Evolutionary conservation across 2,888 invertebrate species (phyloP).

Genomic region (Caenorhabditis zanzibari): DNA sequence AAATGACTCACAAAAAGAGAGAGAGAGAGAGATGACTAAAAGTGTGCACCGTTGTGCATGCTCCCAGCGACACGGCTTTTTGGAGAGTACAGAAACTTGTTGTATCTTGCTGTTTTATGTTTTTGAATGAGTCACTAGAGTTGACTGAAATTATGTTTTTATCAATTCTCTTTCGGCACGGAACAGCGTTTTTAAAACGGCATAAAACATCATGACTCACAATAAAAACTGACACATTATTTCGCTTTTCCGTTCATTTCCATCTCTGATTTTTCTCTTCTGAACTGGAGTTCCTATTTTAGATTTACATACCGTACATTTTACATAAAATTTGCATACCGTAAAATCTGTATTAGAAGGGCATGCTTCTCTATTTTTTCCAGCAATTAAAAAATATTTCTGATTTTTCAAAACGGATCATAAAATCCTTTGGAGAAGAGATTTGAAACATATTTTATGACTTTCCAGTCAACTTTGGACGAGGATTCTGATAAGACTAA

Average conservation of each 20-base stretch:
- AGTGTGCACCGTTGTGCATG: slow-evolving; percentile 14
- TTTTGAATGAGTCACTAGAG: background rate
- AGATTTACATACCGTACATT: too few species aligned
- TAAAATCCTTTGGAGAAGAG: too few species aligned
- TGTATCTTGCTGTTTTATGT: background rate
- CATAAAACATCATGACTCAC: background rate
- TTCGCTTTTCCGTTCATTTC: background rate
- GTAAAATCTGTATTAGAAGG: too few species aligned
- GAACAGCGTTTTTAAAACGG: background rate
- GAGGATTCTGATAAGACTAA: too few species aligned
- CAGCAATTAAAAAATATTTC: too few species aligned
- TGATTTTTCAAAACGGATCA: too few species aligned
- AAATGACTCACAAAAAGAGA: slow-evolving; percentile 25
- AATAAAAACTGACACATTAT: background rate
- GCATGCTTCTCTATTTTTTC: too few species aligned
- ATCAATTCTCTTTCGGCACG: background rate
- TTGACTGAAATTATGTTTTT: slow-evolving; percentile 5
- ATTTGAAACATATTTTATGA: too few species aligned
- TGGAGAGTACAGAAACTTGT: background rate
- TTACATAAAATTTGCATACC: too few species aligned
- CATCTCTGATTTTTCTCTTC: background rate
- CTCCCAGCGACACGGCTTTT: background rate
- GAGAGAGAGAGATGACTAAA: slow-evolving; percentile 21
- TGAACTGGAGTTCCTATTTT: too few species aligned
- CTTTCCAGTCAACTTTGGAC: too few species aligned